A percentile compares a stretch with the other conserved stretches of the same genome.
phyloP scores from a whole-genome alignment of 2,888 invertebrate species.

The Lepidocyrtoides sp. region DNA sequence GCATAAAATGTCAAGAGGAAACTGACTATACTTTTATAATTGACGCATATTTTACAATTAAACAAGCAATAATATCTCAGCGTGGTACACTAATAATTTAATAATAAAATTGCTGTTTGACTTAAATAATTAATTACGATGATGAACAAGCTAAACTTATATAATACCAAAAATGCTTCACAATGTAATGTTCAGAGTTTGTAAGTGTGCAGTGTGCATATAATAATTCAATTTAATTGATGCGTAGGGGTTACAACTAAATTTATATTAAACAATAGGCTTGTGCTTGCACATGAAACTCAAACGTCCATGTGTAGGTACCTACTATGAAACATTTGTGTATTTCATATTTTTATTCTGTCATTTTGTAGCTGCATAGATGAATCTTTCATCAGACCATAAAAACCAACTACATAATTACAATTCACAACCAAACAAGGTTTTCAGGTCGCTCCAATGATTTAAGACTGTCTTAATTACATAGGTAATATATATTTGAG shows the following conservation, averaged over 20 bases:
- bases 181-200: conserved; percentile 70
- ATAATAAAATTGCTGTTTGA: background rate
- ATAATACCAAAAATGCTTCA: conserved; percentile 52
- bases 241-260: background rate
- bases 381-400: background rate
- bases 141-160: too few species aligned
- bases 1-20: too few species aligned
- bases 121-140: background rate
- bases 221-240: background rate
- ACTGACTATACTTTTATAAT: too few species aligned
- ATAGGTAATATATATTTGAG: too few species aligned
- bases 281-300: too few species aligned
- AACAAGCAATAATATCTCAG: too few species aligned
- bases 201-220: too few species aligned
- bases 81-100: too few species aligned
- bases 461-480: too few species aligned
- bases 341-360: background rate
- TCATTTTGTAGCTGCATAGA: background rate
- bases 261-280: too few species aligned
- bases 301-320: too few species aligned
- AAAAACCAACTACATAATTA: background rate
- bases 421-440: background rate
- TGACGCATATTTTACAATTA: too few species aligned
- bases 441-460: background rate
- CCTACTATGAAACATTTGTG: background rate